Conservation (phyloP, 2,888 invertebrate genomes). For the Eilema sororculum region DNA sequence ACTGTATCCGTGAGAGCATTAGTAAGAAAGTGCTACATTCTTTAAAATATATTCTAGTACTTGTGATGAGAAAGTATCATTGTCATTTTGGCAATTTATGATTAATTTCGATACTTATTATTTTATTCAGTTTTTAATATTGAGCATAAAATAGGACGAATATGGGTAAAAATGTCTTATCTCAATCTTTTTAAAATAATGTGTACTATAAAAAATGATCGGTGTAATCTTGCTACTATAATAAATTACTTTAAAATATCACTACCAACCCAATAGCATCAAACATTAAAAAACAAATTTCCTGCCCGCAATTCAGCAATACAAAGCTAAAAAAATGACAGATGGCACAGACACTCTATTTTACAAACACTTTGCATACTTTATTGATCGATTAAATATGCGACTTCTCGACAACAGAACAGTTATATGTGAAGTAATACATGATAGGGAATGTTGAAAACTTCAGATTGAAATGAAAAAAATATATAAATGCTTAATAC, state of each 20-base stretch:
- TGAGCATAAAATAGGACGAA: conserved; percentile 57
- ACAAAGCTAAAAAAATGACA: conserved; percentile 15
- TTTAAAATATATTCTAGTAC: conserved; percentile 28
- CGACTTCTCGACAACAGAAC: conserved; percentile 20
- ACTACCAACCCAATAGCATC: conserved; percentile 33
- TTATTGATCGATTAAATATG: conserved; percentile 23
- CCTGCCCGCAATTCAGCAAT: conserved; percentile 25
- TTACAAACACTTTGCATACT: conserved; percentile 7
- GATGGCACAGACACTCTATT: conserved; percentile 24
- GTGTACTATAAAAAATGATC: conserved; percentile 6
- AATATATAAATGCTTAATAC: conserved; percentile 72
- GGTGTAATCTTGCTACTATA: conserved; percentile 36
- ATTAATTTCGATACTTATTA: conserved; percentile 30
- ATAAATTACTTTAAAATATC: conserved; percentile 22
- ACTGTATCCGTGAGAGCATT: conserved; percentile 40
- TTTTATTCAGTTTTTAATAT: conserved; percentile 40
- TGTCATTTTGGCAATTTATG: conserved; percentile 42
- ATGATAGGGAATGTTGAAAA: conserved; percentile 27
- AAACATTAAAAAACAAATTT: conserved; percentile 18
- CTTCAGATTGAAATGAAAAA: conserved; percentile 29
- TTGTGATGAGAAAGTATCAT: conserved; percentile 33
- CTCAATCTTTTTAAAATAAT: conserved; percentile 9
- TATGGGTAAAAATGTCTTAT: conserved; percentile 31
- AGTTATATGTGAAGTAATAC: conserved; percentile 21
- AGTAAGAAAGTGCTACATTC: conserved; percentile 31